Evolutionary conservation across 1,140 invertebrate species (phyloP).

Genomic region (Drosophila santomea): DNA sequence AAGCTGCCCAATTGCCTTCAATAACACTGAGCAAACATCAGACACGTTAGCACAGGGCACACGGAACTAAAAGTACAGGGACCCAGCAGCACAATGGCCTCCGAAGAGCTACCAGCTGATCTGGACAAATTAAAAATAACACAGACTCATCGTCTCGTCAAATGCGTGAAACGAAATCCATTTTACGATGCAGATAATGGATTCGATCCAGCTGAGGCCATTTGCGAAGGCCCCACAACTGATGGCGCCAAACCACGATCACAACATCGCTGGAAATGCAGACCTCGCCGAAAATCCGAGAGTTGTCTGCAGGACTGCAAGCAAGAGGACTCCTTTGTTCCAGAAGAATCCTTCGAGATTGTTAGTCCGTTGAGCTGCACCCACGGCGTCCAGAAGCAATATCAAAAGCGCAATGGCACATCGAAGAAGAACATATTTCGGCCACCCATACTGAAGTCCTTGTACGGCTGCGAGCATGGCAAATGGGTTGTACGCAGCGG

Average conservation of each 20-base stretch:
- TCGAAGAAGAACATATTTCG: conserved; percentile 50
- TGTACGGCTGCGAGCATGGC: conserved; percentile 51
- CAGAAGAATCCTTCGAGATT: conserved; percentile 32
- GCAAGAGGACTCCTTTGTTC: conserved; percentile 18
- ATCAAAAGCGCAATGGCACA: conserved; percentile 34
- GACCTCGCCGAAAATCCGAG: conserved; percentile 63
- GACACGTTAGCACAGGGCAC: background rate
- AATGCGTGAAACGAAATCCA: conserved; percentile 31
- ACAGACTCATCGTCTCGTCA: conserved; percentile 42
- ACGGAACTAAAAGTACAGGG: background rate
- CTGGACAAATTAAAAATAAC: conserved; percentile 50
- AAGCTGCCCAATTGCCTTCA: background rate
- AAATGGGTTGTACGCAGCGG: conserved; percentile 38
- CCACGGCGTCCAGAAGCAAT: conserved; percentile 50
- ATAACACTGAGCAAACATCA: conserved; percentile 1
- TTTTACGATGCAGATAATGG: conserved; percentile 42
- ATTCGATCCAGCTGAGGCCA: conserved; percentile 17
- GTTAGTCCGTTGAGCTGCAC: conserved; percentile 42
- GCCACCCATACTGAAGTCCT: conserved; percentile 56
- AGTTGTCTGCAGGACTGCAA: conserved; percentile 65
- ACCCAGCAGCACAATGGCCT: conserved; percentile 9
- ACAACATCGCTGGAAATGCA: conserved; percentile 52
- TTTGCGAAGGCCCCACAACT: background rate
- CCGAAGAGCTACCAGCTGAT: conserved; percentile 38
- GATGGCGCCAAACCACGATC: conserved; percentile 16